Evolutionary conservation across 2,797 vertebrate species (phyloP), one percentile per base, ranked within the genome.

Genomic region (Micropoecilia bifurca): DNA sequence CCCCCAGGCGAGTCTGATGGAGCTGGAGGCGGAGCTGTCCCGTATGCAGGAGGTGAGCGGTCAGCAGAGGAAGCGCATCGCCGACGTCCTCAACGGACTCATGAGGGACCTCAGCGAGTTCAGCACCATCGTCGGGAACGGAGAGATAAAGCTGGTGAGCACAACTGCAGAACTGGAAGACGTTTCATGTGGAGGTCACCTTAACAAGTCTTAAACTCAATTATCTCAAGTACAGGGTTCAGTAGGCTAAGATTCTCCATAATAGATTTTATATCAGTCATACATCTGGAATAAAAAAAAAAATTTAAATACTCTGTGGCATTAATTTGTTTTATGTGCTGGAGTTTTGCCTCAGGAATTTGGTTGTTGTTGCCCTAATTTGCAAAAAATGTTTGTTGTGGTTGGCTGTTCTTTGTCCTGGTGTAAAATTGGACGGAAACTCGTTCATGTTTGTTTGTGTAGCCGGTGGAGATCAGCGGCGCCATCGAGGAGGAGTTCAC

Each of bases 21-120:
- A 97, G 66, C 93, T 98, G 93, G 98, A 99, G 95, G 95, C 96
- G 0, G 98, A 99, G 92, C 90, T 99, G 75, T 97, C 97, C 83
- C 96, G 97, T 63, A 97, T 98, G 88, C 97, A 98, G 95, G 97
- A 99, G 81, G 96, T 98, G 88, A 98, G 97, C 43, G 95, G 96
- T 50, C 98, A 98, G 94, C 98, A 99, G 94, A 96, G 97, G 57
- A 97, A 97, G 72, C 96, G 98, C 72, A 98, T 98, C 0, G 97
- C 97, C 1, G 98, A 99, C 43, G 98, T 99, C 73, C 96, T 99
- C 69, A 98, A 98, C 0, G 97, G 97, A n/a, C 96, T 99, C 73
- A 98, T 99, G 97, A 96, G 97, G 90, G 98, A 99, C 93, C 96
- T 99, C 77, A 98, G 98, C 68, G 98, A 99, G 93, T 98, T 99